Conservation (phyloP, 2,113 vertebrate genomes). For the Atherinomorus stipes region DNA sequence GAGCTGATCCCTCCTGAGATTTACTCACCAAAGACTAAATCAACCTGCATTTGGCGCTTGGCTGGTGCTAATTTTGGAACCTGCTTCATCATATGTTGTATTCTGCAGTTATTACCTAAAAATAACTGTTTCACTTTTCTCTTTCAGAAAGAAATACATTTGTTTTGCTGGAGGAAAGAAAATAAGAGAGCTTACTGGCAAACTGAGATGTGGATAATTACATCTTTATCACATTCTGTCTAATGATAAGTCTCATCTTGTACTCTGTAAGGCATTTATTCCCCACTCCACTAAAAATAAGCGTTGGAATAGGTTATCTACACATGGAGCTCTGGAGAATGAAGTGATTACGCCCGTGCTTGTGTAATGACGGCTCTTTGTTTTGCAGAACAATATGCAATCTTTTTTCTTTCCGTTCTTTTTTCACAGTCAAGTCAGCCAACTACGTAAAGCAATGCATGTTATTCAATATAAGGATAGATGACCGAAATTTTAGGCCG, state of each 20-base stretch:
- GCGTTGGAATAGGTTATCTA: constrained; percentile 9
- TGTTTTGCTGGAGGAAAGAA: background rate
- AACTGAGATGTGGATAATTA: constrained; percentile 45
- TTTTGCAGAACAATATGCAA: background rate
- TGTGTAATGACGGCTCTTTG: constrained; percentile 4
- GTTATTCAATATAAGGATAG: no score
- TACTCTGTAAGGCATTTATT: constrained; percentile 28
- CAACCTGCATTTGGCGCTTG: background rate
- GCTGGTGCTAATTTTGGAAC: background rate
- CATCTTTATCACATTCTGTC: constrained; percentile 26
- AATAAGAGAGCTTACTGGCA: background rate
- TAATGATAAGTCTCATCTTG: constrained; percentile 36
- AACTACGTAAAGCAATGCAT: background rate
- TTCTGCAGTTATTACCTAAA: background rate
- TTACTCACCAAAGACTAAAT: background rate
- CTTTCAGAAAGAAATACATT: background rate
- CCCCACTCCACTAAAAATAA: constrained; percentile 35
- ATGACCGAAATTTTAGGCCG: no score
- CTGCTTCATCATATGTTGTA: background rate
- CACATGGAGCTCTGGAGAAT: constrained; percentile 27
- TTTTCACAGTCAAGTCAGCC: background rate
- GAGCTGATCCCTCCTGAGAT: background rate
- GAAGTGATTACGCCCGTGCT: constrained; percentile 31
- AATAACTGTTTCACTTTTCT: constrained; percentile 5
- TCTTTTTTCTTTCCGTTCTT: constrained; percentile 4